Evolutionary conservation across 1,140 invertebrate genomes (phyloP).

Genomic region (Drosophila murphyi): DNA sequence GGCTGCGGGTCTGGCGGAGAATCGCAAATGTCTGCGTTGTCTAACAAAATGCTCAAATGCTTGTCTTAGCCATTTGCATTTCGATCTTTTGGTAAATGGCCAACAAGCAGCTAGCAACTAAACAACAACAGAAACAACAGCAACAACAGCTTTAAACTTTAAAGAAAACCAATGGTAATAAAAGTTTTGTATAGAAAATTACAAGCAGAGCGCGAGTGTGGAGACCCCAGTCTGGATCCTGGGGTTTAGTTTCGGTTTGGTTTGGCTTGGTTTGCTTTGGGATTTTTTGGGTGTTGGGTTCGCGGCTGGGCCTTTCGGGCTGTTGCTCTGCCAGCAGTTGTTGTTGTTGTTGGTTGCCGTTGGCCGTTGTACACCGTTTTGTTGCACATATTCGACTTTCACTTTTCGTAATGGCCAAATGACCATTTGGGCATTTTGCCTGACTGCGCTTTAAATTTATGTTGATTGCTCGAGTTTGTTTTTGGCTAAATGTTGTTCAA

Average conservation of each 20-base stretch:
- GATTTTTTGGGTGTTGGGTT: conserved; percentile 41
- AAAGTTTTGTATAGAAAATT: conserved; percentile 75
- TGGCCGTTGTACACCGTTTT: conserved; percentile 22
- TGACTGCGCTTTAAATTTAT: conserved; percentile 76
- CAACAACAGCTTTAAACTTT: conserved; percentile 22
- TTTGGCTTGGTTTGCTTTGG: conserved; percentile 14
- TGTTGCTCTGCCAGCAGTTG: neutral
- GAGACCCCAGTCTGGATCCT: conserved; percentile 8
- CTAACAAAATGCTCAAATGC: conserved; percentile 73
- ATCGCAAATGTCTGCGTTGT: conserved; percentile 58
- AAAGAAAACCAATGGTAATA: conserved; percentile 73
- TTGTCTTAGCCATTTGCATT: conserved; percentile 79
- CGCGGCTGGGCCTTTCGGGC: conserved; percentile 21
- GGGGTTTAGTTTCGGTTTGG: conserved; percentile 5
- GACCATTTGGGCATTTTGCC: conserved; percentile 74
- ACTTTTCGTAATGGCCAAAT: conserved; percentile 70
- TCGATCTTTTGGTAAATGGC: conserved; percentile 78
- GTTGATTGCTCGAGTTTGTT: conserved; percentile 73
- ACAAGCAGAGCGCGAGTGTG: conserved; percentile 49
- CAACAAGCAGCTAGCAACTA: conserved; percentile 18
- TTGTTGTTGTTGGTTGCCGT: neutral
- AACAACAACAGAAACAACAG: conserved; percentile 12
- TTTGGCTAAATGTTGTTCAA: conserved; percentile 65
- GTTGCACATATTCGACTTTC: conserved; percentile 75
- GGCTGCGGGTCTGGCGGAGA: conserved; percentile 33